Evolutionary conservation across 2,797 vertebrate species (phyloP).

Genomic region (Gallinago nigripennis): DNA sequence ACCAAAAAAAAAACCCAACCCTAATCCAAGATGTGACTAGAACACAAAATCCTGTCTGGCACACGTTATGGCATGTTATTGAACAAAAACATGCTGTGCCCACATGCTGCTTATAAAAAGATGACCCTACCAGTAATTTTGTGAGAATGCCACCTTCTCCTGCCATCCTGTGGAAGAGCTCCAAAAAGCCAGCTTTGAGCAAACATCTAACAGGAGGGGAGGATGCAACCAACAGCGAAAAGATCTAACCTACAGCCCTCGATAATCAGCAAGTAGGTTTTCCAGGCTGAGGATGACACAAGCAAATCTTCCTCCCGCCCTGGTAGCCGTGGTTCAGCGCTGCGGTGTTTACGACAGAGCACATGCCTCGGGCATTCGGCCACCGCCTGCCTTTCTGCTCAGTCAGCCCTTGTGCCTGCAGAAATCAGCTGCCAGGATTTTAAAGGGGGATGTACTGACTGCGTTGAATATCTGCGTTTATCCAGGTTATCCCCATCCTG

Average conservation of each 20-base stretch:
- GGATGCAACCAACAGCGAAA: neutral
- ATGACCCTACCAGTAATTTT: slow-evolving; percentile 16
- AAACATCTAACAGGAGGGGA: neutral
- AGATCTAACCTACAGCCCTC: neutral
- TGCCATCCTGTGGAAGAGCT: neutral
- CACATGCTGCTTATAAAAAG: slow-evolving; percentile 18
- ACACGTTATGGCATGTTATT: slow-evolving; percentile 11
- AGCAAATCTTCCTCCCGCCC: neutral
- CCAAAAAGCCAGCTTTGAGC: neutral
- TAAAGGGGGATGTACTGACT: neutral
- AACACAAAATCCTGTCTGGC: slow-evolving; percentile 9
- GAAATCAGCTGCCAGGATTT: neutral
- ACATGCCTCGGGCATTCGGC: accelerated
- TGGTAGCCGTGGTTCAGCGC: neutral
- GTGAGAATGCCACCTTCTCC: neutral
- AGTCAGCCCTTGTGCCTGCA: neutral
- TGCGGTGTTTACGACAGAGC: accelerated
- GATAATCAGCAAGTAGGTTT: neutral
- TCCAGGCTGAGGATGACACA: neutral
- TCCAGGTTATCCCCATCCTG: neutral
- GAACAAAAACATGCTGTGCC: slow-evolving; percentile 18
- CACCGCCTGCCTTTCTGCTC: neutral
- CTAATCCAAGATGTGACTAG: slow-evolving; percentile 3
- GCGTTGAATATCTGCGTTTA: accelerated
- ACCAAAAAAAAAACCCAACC: neutral